A percentile compares a stretch with the other conserved stretches of the same genome.
Evolutionary conservation across 1,140 invertebrate genomes (phyloP).

Genomic region (Babylonia areolata): DNA sequence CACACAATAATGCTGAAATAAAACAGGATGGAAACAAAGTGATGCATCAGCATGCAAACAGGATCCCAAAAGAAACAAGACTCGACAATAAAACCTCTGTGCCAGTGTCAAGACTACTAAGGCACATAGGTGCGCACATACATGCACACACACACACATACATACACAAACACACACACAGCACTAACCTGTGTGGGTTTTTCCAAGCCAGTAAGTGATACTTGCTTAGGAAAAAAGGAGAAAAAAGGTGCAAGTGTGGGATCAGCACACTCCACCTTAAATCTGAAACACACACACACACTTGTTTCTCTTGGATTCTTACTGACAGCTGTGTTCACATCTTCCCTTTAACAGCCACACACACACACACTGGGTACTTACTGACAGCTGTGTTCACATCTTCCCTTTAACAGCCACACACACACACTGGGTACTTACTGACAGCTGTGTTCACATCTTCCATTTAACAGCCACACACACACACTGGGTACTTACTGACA

Average conservation of each 20-base stretch:
- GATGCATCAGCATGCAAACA: too few species aligned
- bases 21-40: too few species aligned
- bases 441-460: slow-evolving; percentile 74
- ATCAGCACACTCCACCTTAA: neutral
- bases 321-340: slow-evolving; percentile 74
- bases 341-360: slow-evolving; percentile 66
- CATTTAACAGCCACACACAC: too few species aligned
- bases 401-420: too few species aligned
- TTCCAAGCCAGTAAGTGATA: neutral
- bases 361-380: neutral
- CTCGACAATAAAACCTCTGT: too few species aligned
- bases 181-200: neutral
- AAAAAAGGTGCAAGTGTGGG: neutral
- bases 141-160: neutral
- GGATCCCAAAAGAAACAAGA: too few species aligned
- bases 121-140: neutral
- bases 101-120: too few species aligned
- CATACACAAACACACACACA: neutral
- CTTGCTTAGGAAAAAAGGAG: neutral
- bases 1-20: too few species aligned
- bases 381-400: too few species aligned
- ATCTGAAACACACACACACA: neutral
- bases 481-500: slow-evolving; percentile 70
- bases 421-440: slow-evolving; percentile 67
- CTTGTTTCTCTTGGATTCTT: slow-evolving; percentile 34